Evolutionary conservation across 2,888 invertebrate species (phyloP).

Genomic region (Acanthococcus lagerstroemiae): DNA sequence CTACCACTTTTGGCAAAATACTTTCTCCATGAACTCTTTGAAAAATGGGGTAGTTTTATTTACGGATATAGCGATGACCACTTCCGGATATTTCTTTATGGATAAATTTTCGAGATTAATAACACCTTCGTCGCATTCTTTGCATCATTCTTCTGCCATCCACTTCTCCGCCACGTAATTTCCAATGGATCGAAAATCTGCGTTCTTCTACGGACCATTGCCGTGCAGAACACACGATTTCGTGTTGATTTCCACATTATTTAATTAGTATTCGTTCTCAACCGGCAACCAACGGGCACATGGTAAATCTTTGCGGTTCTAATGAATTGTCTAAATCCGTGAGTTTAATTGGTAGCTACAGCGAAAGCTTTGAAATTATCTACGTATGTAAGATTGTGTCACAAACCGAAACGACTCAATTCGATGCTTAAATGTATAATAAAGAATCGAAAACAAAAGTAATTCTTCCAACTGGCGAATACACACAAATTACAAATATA

Average conservation of each 20-base stretch:
- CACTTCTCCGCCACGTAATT: conserved; percentile 87
- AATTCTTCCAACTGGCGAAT: no score
- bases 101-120: conserved; percentile 39
- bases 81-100: conserved; percentile 49
- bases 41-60: conserved; percentile 84
- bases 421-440: no score
- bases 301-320: conserved; percentile 62
- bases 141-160: conserved; percentile 62
- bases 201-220: conserved; percentile 71
- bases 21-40: conserved; percentile 68
- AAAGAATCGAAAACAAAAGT: no score
- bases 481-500: no score
- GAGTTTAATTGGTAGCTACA: conserved; percentile 87
- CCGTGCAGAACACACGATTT: conserved; percentile 83
- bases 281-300: conserved; percentile 49
- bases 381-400: no score
- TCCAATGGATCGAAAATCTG: conserved; percentile 71
- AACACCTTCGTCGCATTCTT: conserved; percentile 56
- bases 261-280: conserved; percentile 45
- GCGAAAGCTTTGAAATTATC: conserved; percentile 61
- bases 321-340: conserved; percentile 75
- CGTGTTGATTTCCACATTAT: conserved; percentile 69
- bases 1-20: conserved; percentile 71
- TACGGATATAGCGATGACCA: conserved; percentile 68
- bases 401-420: no score